Conservation (phyloP, 37 sponge, comb jelly and placozoan species). For the Ianthella basta region DNA sequence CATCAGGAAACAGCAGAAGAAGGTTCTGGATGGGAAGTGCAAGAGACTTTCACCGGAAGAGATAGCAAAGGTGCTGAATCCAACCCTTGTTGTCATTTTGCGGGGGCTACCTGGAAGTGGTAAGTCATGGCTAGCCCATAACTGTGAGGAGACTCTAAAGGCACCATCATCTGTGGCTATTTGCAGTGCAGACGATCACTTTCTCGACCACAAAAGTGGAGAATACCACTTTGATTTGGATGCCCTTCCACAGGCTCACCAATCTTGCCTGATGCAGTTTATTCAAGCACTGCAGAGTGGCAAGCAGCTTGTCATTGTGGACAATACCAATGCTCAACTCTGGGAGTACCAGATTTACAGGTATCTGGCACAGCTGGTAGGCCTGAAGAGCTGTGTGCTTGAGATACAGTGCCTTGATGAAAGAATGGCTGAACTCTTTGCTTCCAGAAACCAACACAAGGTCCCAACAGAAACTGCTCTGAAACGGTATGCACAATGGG, state of each 20-base stretch:
- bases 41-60: not conserved
- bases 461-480: constrained; percentile 27
- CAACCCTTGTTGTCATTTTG: constrained; percentile 63
- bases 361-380: constrained; percentile 54
- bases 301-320: constrained; percentile 66
- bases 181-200: constrained; percentile 80
- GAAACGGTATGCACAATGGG: constrained; percentile 65
- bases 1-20: not conserved
- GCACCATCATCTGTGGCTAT: constrained; percentile 37
- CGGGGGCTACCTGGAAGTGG: constrained; percentile 90
- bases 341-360: constrained; percentile 83
- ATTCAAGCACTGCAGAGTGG: constrained; percentile 42
- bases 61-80: not conserved
- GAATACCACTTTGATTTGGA: constrained; percentile 60
- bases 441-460: constrained; percentile 64
- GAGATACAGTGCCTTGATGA: constrained; percentile 65
- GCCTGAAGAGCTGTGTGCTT: constrained; percentile 45
- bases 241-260: constrained; percentile 67
- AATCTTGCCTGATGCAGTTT: constrained; percentile 55
- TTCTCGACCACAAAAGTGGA: constrained; percentile 25
- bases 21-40: not conserved
- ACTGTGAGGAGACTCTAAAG: constrained; percentile 45
- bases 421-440: constrained; percentile 40
- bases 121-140: constrained; percentile 68
- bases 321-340: constrained; percentile 80